Percentiles rank a stretch among this genome's conserved stretches.
Evolutionary conservation across 2,113 vertebrate species (phyloP).

Genomic region (Oncorhynchus keta): DNA sequence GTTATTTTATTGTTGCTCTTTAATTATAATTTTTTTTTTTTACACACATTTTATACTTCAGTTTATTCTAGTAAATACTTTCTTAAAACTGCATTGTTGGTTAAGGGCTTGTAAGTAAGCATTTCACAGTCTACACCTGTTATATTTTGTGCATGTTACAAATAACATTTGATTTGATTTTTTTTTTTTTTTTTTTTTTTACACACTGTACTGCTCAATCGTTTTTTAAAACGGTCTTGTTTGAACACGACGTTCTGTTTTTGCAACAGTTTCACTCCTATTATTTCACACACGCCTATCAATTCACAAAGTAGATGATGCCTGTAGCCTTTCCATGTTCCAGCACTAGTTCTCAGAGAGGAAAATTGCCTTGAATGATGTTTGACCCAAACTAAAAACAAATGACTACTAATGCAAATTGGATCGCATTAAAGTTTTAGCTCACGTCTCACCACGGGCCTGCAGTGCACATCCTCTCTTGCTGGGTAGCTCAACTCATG

Average conservation of each 20-base stretch:
- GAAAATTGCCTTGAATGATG: conserved; percentile 4
- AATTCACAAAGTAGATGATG: not conserved
- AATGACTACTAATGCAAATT: conserved; percentile 11
- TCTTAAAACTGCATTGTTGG: no score
- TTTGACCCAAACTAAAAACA: not conserved
- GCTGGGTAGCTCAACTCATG: conserved; percentile 24
- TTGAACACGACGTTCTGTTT: not conserved
- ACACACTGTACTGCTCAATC: no score
- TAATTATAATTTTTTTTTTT: no score
- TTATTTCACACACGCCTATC: not conserved
- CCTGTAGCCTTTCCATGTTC: not conserved
- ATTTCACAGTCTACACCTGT: no score
- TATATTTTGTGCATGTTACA: no score
- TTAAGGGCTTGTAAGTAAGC: no score
- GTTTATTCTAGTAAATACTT: no score
- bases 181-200: no score
- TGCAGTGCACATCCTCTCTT: conserved; percentile 28
- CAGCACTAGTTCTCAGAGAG: not conserved
- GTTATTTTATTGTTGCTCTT: no score
- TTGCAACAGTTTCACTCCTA: not conserved
- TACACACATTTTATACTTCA: no score
- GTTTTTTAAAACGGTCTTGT: not conserved
- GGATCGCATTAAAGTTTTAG: conserved; percentile 29
- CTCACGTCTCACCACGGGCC: not conserved
- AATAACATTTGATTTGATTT: no score